Evolutionary conservation across 2,113 vertebrate genomes (phyloP), one percentile per base, ranked within the genome.

Genomic region (Thamnaconus septentrionalis): DNA sequence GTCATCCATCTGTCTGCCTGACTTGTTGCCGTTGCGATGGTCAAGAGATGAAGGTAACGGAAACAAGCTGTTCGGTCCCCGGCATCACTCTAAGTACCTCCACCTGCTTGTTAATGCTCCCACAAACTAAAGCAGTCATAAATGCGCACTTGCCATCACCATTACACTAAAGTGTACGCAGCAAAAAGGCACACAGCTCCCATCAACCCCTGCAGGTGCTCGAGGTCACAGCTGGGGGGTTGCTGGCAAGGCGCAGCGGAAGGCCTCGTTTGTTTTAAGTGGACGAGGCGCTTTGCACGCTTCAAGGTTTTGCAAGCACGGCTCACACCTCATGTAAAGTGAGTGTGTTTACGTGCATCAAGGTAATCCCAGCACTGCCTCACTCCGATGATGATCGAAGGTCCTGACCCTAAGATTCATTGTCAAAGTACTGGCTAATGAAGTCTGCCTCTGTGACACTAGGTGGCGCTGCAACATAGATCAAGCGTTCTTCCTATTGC

Each of bases 41-140:
- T 80, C 73, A 71, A 66, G 66, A 76, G 79, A 76, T 75, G 75
- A 66, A 74, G 79, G 75, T 77, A 76, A 85, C 77, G 69, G 79
- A 85, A 82, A 77, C 73, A 63, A 77, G 12, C 69, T 75, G 66
- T 66, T 78, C 66, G 53, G 53, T 81, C 56, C 72, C 63, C 62
- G 52, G 64, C 63, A 48, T 73, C 40, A 62, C 73, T 75, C 69
- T 71, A 61, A 76, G 72, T 76, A 64, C 80, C 77, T 60, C 69
- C 85, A 85, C 83, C 83, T 87, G 84, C 73, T 86, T 43, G 61
- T 82, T 85, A 85, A 87, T 83, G 67, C 69, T 75, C 82, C 60
- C 55, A 73, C 73, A 73, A 76, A 75, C 85, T 82, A 76, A 84
- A 86, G 76, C 70, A 56, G 76, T 76, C 66, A 44, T 81, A 81